phyloP scores from a whole-genome alignment of 2,888 invertebrate genomes.

The Leptothorax acervorum region DNA sequence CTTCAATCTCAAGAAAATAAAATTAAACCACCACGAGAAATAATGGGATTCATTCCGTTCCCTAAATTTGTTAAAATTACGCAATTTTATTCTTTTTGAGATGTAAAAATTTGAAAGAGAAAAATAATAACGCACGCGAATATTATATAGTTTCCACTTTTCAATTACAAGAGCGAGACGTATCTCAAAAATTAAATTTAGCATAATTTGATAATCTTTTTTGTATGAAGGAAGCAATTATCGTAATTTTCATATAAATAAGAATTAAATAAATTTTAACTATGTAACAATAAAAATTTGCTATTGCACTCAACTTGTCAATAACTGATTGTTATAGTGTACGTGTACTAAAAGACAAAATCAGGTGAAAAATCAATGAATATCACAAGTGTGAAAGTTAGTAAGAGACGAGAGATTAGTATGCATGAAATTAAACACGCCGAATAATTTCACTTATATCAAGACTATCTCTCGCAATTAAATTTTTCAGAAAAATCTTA shows the following conservation, averaged over 20 bases:
- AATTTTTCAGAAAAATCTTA: not conserved
- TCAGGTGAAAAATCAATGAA: no score
- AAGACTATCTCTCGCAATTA: not conserved
- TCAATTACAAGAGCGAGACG: not conserved
- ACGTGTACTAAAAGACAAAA: no score
- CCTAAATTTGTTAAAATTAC: slow-evolving; percentile 11
- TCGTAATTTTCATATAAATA: no score
- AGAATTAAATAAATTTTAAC: no score
- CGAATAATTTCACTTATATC: not conserved
- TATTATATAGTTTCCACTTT: not conserved
- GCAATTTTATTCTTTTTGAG: not conserved
- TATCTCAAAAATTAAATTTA: not conserved
- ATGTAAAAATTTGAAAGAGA: slow-evolving; percentile 17
- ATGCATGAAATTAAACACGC: no score
- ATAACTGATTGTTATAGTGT: no score
- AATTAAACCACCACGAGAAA: not conserved
- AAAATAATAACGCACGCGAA: no score
- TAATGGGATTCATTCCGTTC: not conserved
- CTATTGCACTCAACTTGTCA: no score
- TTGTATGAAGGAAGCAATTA: no score
- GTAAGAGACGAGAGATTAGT: no score
- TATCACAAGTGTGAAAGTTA: no score
- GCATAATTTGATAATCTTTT: not conserved
- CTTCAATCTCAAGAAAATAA: slow-evolving; percentile 13
- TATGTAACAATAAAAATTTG: no score